Base-by-base conservation (phyloP, 2,888 invertebrate genomes). In the Mellilla xanthometata region DNA sequence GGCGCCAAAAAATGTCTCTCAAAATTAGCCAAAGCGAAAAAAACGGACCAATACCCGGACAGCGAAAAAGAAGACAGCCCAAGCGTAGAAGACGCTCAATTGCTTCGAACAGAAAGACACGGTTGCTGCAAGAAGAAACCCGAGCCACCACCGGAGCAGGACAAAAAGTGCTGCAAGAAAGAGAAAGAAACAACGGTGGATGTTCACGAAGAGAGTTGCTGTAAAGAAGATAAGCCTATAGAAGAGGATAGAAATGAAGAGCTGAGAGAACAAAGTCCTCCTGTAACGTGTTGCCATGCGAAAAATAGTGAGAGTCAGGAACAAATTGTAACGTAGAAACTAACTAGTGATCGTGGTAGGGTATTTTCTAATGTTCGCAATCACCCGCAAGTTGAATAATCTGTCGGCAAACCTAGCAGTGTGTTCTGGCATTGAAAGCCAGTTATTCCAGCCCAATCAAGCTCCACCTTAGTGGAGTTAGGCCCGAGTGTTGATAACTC, bases 1-100 rank as follows among this genome's bases (percentile, higher is more conserved):
- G 88, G 88, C 27, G 81, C 88, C 1, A 81, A 81, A 43, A 65
- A 64, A 9, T 89, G 88, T 54, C 85, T 87, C 0, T 85, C 88
- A 0, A 81, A 70, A 59, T 79, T 87, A 0, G 85, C 86, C 9
- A 68, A 68, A 53, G 81, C 70, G 4, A 81, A 72, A 43, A 73
- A 64, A 56, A 39, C 60, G 6, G 69, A 72, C 8, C 38, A 22
- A 28, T 72, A 67, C 49, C 75, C 8, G 8, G 68, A 75, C 26
- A 74, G 64, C 36, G 79, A 79, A 35, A 82, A 82, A 49, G 83
- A 81, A 48, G 81, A 83, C 22, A 75, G 73, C 27, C 81, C 83
- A 0, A 76, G 73, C 52, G 81, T 82, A 0, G 87, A 85, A 56
- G 84, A 86, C 40, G 80, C 66, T 0, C 81, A 82, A 13, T 60